Evolutionary conservation across 2,888 invertebrate genomes (phyloP).

Genomic region (Lepidocyrtinus sp.): DNA sequence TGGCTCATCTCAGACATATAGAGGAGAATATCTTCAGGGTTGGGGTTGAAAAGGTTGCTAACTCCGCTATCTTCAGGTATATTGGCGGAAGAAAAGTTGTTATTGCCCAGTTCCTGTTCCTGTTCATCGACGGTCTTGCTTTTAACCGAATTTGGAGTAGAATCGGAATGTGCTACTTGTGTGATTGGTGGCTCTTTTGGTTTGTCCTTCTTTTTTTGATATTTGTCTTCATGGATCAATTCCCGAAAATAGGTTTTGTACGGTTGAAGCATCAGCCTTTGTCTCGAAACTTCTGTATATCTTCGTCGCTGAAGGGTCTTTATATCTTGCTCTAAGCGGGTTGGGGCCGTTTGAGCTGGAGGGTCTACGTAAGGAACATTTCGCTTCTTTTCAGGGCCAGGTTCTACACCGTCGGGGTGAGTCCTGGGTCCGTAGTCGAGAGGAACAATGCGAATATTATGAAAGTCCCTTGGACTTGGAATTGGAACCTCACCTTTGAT

Average conservation of each 20-base stretch:
- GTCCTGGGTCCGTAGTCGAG: constrained; percentile 54
- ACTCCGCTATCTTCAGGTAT: not conserved
- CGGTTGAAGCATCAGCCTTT: constrained; percentile 35
- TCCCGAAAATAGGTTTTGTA: constrained; percentile 56
- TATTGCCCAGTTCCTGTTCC: not conserved
- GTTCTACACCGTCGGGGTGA: constrained; percentile 57
- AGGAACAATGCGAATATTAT: constrained; percentile 39
- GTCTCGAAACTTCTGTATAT: constrained; percentile 43
- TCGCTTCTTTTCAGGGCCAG: constrained; percentile 42
- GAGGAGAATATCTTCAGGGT: not conserved
- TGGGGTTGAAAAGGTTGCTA: not conserved
- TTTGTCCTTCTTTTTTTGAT: constrained; percentile 17
- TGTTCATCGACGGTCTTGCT: not conserved
- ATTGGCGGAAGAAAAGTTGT: constrained; percentile 16
- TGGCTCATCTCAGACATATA: constrained; percentile 17
- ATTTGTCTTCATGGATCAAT: constrained; percentile 40
- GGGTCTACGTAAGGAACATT: constrained; percentile 42
- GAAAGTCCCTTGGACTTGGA: constrained; percentile 57
- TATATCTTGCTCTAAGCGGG: constrained; percentile 48
- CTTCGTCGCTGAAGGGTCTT: constrained; percentile 32
- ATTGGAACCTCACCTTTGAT: constrained; percentile 50
- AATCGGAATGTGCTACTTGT: no score
- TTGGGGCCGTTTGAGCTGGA: not conserved
- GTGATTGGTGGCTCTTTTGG: not conserved
- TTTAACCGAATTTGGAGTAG: not conserved